Percentiles rank a stretch among this genome's conserved stretches.
Evolutionary conservation across 2,797 vertebrate species (phyloP).

Genomic region (Gorsachius magnificus): DNA sequence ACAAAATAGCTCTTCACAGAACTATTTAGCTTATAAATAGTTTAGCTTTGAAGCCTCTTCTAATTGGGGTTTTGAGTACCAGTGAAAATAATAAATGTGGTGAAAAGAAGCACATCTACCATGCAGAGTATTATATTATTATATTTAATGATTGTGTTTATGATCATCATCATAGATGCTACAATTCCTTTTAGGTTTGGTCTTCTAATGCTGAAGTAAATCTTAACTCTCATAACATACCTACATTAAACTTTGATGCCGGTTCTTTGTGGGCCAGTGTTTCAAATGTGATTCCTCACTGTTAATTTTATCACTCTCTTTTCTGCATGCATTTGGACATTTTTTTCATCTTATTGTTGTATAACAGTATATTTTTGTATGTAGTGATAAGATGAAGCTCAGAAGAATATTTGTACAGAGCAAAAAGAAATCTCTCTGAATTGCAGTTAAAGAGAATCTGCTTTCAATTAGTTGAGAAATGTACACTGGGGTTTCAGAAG

Average conservation of each 20-base stretch:
- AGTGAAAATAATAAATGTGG: background rate
- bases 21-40: background rate
- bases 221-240: background rate
- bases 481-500: background rate
- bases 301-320: background rate
- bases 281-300: background rate
- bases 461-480: slow-evolving; percentile 26
- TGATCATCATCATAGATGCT: background rate
- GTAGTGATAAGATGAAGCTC: background rate
- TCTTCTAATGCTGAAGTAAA: background rate
- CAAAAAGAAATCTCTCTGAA: background rate
- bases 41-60: background rate
- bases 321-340: background rate
- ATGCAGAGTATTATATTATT: background rate
- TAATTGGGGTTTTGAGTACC: background rate
- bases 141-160: background rate
- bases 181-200: background rate
- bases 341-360: background rate
- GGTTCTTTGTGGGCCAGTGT: background rate
- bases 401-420: background rate
- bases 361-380: background rate
- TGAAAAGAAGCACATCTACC: background rate
- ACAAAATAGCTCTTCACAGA: background rate
- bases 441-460: background rate
- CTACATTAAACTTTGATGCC: background rate